Evolutionary conservation across 2,797 vertebrate species (phyloP), one percentile per base, ranked within the genome.

Genomic region (Prunella strophiata): DNA sequence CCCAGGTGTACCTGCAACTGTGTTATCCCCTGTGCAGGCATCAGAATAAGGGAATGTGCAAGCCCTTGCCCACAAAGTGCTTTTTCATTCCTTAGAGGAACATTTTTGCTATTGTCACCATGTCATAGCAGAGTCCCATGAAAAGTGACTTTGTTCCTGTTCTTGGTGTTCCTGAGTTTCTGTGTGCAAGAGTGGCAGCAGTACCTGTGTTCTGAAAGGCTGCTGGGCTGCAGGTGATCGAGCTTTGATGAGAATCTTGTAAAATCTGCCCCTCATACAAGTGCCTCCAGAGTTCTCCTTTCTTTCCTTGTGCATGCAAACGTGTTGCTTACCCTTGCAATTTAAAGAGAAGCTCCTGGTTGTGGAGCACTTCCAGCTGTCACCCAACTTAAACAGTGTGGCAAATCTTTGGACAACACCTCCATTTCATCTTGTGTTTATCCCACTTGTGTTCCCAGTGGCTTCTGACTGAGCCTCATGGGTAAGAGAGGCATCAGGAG

Each of bases 111-210:
- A 1, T 67, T 63, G 55, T 62, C 27, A 66, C 27, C 29, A 6
- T 2, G 5, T 36, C 2, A 20, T 34, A 70, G 29, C 0, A 1
- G 4, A 58, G 50, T 57, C 22, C 36, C 6, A 9, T 58, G 77
- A 88, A 93, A 91, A 73, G 67, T 16, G 9, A 29, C 58, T 91
- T 95, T 89, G 75, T 90, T 88, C 29, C 58, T 47, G 29, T 91
- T 89, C 47, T 85, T 2, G 2, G 50, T 85, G 59, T 74, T 84
- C 54, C 57, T 2, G 1, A 70, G 47, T 79, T 92, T 62, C 71
- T 62, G n/a, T 62, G 0, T 63, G 58, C 43, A 48, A 45, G 32
- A 57, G 42, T 10, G 20, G 54, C 51, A 76, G 65, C 61, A 47
- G 14, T 32, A 16, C 42, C 75, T 76, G 17, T 11, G 11, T 61